A percentile compares a stretch with the other conserved stretches of the same genome.
Conservation (phyloP, 2,888 invertebrate genomes). For the Polyploca ridens region DNA sequence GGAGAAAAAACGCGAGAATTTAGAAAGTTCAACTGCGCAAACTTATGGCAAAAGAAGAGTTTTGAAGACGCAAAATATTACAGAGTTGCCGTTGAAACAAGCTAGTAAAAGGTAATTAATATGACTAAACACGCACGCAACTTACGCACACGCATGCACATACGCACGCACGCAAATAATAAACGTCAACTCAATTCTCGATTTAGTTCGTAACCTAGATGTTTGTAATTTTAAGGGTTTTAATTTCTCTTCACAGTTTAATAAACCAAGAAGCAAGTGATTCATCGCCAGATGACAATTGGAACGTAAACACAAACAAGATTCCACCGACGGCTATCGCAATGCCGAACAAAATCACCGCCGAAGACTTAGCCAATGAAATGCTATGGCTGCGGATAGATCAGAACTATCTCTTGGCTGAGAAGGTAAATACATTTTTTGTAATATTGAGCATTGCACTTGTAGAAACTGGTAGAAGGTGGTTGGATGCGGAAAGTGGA, state of each 20-base stretch:
- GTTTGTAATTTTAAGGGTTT: no score
- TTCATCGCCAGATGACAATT: conserved; percentile 63
- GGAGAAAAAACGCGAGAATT: conserved; percentile 34
- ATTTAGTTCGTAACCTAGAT: no score
- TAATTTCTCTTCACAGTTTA: conserved; percentile 31
- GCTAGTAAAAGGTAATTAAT: conserved; percentile 46
- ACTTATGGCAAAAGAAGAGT: conserved; percentile 64
- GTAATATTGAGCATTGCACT: neutral
- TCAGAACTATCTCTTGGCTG: conserved; percentile 71
- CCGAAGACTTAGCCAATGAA: conserved; percentile 77
- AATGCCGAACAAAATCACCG: conserved; percentile 75
- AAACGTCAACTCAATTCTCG: no score
- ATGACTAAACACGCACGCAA: neutral
- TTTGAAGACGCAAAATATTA: conserved; percentile 64
- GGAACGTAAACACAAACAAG: conserved; percentile 58
- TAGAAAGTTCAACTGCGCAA: conserved; percentile 56
- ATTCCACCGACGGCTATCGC: conserved; percentile 60
- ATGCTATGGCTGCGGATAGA: conserved; percentile 78
- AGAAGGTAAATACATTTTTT: conserved; percentile 51
- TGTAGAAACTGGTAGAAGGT: no score
- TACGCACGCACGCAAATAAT: no score
- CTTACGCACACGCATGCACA: no score
- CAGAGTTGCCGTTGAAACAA: conserved; percentile 50
- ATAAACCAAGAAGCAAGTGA: conserved; percentile 61
- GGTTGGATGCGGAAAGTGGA: no score